phyloP scores from a whole-genome alignment of 2,797 vertebrate species.

The Silurus lanzhouensis region DNA sequence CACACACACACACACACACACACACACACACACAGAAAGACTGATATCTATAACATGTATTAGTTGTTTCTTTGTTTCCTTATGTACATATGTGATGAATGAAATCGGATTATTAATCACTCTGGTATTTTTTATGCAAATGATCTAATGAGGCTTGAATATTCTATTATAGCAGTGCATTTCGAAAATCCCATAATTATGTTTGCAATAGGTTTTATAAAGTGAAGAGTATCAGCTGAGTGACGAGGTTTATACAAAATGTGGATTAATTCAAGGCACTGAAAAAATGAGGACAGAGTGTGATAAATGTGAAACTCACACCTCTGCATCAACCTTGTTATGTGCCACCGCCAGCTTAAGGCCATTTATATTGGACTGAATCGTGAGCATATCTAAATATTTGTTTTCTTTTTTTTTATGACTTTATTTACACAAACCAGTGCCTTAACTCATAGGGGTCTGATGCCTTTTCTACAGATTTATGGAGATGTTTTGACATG shows the following conservation, averaged over 20 bases:
- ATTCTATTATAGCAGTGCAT: not conserved
- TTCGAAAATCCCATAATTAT: not conserved
- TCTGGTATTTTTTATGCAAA: not conserved
- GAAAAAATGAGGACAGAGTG: slow-evolving; percentile 10
- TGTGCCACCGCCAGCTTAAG: slow-evolving; percentile 3
- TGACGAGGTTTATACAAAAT: not conserved
- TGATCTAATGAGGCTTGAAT: not conserved
- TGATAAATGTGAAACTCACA: not conserved
- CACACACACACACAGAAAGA: not conserved
- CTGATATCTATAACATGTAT: not conserved
- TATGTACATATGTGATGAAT: not conserved
- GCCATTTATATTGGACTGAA: not conserved
- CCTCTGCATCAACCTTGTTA: slow-evolving; percentile 4
- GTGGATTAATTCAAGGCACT: not conserved
- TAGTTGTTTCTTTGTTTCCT: not conserved
- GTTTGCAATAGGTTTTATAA: not conserved
- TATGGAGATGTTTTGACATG: too few species aligned
- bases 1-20: not conserved
- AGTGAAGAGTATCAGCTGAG: not conserved
- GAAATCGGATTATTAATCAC: not conserved
- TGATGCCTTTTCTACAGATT: too few species aligned
- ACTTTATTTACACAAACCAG: not conserved
- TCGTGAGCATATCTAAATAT: not conserved
- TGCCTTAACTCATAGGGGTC: not conserved
- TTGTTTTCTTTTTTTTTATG: too few species aligned